Conservation (phyloP, 2,113 vertebrate species). For the Tautogolabrus adspersus region DNA sequence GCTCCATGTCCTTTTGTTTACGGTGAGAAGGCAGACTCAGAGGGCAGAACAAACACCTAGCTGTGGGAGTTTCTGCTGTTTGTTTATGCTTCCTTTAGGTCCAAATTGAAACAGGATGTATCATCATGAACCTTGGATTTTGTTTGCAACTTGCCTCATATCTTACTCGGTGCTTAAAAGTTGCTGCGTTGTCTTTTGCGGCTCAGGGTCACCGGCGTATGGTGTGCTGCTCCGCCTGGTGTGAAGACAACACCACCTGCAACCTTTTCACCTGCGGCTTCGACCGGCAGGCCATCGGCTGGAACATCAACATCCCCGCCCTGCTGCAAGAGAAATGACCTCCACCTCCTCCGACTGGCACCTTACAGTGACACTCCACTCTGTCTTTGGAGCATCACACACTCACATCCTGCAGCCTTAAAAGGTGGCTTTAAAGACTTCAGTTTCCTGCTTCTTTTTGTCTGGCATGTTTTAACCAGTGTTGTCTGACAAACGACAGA, state of each 20-base stretch:
- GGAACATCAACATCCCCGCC: constrained; percentile 99
- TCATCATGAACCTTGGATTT: no score
- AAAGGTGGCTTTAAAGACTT: constrained; percentile 4
- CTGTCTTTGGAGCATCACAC: not conserved
- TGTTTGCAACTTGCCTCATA: no score
- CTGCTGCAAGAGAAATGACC: constrained; percentile 96
- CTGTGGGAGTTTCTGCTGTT: no score
- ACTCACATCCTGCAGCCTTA: constrained; percentile 12
- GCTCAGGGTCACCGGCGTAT: constrained; percentile 95
- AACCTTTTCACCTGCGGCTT: constrained; percentile 99
- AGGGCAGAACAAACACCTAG: no score
- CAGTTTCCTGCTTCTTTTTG: not conserved
- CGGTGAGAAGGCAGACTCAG: no score
- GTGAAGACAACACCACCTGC: constrained; percentile 95
- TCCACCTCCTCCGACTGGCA: not conserved
- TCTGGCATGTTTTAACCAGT: not conserved
- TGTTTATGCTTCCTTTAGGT: no score
- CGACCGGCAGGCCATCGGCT: constrained; percentile 97
- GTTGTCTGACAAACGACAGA: not conserved
- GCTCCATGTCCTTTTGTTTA: no score
- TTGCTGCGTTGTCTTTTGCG: no score
- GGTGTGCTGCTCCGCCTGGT: constrained; percentile 97
- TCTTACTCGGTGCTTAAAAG: no score
- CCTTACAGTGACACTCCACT: constrained; percentile 4
- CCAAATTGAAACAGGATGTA: no score